A percentile compares a stretch with the other conserved stretches of the same genome.
Evolutionary conservation across 2,113 vertebrate species (phyloP).

Genomic region (Atrichornis clamosus): DNA sequence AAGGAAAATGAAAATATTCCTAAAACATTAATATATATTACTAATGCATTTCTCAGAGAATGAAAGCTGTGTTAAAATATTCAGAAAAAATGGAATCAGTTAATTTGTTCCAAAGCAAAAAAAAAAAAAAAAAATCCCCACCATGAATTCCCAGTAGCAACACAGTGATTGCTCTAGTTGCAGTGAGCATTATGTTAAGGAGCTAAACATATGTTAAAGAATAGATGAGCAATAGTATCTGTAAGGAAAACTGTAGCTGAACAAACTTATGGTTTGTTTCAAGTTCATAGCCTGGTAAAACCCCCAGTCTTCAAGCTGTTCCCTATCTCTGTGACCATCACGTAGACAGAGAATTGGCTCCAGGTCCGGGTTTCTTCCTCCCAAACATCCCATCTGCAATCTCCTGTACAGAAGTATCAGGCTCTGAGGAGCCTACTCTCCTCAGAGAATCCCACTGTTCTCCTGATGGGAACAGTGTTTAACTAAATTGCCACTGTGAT

Average conservation of each 20-base stretch:
- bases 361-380: neutral
- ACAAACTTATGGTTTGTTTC: neutral
- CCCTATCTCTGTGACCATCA: neutral
- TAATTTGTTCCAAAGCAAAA: neutral
- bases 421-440: neutral
- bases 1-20: neutral
- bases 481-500: neutral
- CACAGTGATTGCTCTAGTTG: neutral
- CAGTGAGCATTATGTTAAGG: neutral
- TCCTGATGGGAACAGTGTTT: neutral
- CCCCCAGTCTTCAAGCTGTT: accelerated
- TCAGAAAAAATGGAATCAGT: neutral
- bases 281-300: neutral
- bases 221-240: neutral
- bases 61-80: neutral
- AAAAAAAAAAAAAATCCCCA: neutral
- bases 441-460: neutral
- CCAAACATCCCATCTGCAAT: neutral
- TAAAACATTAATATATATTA: neutral
- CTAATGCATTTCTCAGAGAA: neutral
- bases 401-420: neutral
- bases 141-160: neutral
- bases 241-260: neutral
- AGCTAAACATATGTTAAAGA: neutral
- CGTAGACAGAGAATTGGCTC: neutral